Evolutionary conservation across 2,113 vertebrate genomes (phyloP).

Genomic region (Benitochromis conjunctus): DNA sequence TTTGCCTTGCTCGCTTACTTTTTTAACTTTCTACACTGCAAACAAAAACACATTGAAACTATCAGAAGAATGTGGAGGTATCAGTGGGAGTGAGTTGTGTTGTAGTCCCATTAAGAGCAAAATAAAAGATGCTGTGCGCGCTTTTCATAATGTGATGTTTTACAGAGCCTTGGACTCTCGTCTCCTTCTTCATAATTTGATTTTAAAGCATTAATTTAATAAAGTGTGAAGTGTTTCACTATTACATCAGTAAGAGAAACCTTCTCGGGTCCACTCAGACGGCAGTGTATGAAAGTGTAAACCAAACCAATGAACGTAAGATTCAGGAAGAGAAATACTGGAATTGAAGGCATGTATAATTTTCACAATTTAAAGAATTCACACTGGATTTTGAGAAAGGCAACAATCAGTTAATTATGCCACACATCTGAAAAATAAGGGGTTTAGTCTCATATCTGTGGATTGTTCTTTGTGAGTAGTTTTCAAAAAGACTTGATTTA

Average conservation of each 20-base stretch:
- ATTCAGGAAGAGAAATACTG: not conserved
- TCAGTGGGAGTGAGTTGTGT: not conserved
- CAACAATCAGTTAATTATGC: not conserved
- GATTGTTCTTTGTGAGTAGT: not conserved
- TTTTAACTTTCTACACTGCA: not conserved
- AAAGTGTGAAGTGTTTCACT: not conserved
- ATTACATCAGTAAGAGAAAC: not conserved
- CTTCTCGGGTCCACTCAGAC: not conserved
- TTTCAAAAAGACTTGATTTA: not conserved
- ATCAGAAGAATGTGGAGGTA: not conserved
- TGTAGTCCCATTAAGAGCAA: not conserved
- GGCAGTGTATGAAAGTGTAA: not conserved
- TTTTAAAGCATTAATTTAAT: not conserved
- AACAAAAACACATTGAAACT: not conserved
- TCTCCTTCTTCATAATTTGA: not conserved
- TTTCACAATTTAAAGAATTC: not conserved
- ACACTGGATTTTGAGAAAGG: not conserved
- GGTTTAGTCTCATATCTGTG: not conserved
- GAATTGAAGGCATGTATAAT: not conserved
- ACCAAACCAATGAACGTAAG: not conserved
- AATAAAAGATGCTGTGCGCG: not conserved
- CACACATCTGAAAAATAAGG: not conserved
- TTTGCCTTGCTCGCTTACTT: not conserved
- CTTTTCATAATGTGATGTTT: not conserved
- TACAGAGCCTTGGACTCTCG: not conserved